Evolutionary conservation across 2,888 invertebrate genomes (phyloP), one percentile per base, ranked within the genome.

Genomic region (Platycnemis pennipes): DNA sequence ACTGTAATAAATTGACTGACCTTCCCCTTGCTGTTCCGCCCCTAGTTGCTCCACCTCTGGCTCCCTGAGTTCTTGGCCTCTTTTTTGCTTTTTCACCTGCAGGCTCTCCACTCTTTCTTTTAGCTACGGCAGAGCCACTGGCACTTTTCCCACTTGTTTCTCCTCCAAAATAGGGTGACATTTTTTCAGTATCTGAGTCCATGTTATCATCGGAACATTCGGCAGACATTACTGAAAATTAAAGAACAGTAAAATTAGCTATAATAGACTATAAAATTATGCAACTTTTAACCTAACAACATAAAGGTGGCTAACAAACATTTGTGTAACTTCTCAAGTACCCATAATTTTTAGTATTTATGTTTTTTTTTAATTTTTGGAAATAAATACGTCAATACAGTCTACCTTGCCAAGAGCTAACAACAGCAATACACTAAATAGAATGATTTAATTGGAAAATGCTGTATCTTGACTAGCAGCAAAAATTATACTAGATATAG

Each of bases 51-150:
- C 63, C 44, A 44, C 44, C 49, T 26, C 49, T 91, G 26, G 44
- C 45, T 13, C 44, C 44, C n/a, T 63, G 42, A n/a, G 91, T 91
- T 44, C 63, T 91, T 16, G 91, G n/a, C n/a, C 11, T 91, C 91
- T 91, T 91, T 63, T 63, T 56, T 0, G 44, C 44, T 91, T 91
- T 91, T 69, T 91, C 44, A 16, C 4, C 63, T 0, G 44, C n/a
- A 91, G 42, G 44, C 7, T 91, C 91, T 8, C 63, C 63, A 91
- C 26, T 56, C 69, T 91, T 91, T 3, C 91, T 91, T 22, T 91
- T 91, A 44, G 8, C 19, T 13, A 26, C 56, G 7, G 77, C 13
- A 77, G 77, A 77, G 63, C 63, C 44, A 56, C 91, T n/a, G 1
- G 56, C 44, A 63, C 42, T 16, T 44, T 91, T 69, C 2, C 63